phyloP scores from a whole-genome alignment of 2,797 vertebrate species.

The Melanotaenia nigrans region DNA sequence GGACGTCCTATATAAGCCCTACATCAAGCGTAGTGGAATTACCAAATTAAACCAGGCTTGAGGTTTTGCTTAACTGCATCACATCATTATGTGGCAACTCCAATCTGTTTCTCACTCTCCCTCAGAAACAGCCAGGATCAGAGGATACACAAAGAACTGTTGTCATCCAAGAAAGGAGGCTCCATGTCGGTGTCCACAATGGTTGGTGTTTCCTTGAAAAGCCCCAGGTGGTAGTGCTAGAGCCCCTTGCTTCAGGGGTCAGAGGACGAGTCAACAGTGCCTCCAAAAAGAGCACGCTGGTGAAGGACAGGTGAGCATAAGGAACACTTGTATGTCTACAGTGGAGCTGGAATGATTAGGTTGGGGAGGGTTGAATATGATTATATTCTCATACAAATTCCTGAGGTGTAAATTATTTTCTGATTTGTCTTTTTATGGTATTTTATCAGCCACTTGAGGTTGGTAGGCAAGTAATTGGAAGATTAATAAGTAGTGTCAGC shows the following conservation, averaged over 20 bases:
- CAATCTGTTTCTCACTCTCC: slow-evolving; percentile 10
- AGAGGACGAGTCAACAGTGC: slow-evolving; percentile 56
- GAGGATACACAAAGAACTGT: slow-evolving; percentile 61
- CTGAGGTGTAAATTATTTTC: slow-evolving; percentile 29
- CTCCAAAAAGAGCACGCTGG: slow-evolving; percentile 59
- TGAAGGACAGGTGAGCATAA: slow-evolving; percentile 77
- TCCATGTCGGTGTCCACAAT: slow-evolving; percentile 91
- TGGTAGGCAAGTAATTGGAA: slow-evolving; percentile 31
- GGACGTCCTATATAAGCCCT: neutral
- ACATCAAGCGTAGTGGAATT: neutral
- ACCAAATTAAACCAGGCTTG: neutral
- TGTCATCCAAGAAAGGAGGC: slow-evolving; percentile 89
- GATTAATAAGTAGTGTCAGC: slow-evolving; percentile 28
- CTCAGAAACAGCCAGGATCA: slow-evolving; percentile 70
- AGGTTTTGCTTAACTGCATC: neutral
- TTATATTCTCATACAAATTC: slow-evolving; percentile 27
- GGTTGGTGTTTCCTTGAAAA: slow-evolving; percentile 89
- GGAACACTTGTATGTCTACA: slow-evolving; percentile 3
- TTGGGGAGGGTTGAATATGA: slow-evolving; percentile 4
- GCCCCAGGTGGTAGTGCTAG: slow-evolving; percentile 90
- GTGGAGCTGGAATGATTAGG: slow-evolving; percentile 7
- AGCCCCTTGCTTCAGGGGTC: slow-evolving; percentile 64
- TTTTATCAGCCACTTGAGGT: slow-evolving; percentile 43
- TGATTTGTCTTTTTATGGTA: slow-evolving; percentile 26
- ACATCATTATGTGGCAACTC: neutral